Percentiles rank a stretch among this genome's conserved stretches.
Conservation (phyloP, 2,888 invertebrate genomes). For the Eulithis prunata region DNA sequence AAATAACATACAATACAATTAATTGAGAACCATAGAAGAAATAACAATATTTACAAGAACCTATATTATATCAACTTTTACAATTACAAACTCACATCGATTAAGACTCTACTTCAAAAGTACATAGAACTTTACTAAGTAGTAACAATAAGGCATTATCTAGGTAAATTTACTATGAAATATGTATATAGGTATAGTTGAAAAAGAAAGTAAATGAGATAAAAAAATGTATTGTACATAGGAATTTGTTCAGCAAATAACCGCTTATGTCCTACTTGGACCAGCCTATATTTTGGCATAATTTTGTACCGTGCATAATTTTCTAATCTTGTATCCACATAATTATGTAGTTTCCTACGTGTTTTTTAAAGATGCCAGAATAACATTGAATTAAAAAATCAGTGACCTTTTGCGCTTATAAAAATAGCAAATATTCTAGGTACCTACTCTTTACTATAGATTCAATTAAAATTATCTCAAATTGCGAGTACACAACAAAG, state of each 20-base stretch:
- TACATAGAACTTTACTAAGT: background rate
- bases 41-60: slow-evolving; percentile 6
- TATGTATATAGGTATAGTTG: background rate
- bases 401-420: too few relatives aligned
- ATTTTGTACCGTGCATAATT: too few relatives aligned
- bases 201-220: background rate
- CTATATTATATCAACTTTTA: background rate
- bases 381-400: too few relatives aligned
- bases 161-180: background rate
- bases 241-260: too few relatives aligned
- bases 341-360: too few relatives aligned
- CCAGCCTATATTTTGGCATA: too few relatives aligned
- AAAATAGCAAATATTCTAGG: too few relatives aligned
- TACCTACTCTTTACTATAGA: background rate
- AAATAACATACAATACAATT: slow-evolving; percentile 29
- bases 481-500: background rate
- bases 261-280: too few relatives aligned
- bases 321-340: too few relatives aligned
- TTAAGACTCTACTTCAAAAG: background rate
- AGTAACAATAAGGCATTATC: background rate
- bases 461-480: background rate
- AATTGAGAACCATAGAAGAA: slow-evolving; percentile 10
- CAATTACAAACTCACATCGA: background rate
- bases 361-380: too few relatives aligned
- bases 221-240: too few relatives aligned